A percentile compares a stretch with the other conserved stretches of the same genome.
Evolutionary conservation across 2,888 invertebrate species (phyloP).

Genomic region (Alloscopus bannaensis): DNA sequence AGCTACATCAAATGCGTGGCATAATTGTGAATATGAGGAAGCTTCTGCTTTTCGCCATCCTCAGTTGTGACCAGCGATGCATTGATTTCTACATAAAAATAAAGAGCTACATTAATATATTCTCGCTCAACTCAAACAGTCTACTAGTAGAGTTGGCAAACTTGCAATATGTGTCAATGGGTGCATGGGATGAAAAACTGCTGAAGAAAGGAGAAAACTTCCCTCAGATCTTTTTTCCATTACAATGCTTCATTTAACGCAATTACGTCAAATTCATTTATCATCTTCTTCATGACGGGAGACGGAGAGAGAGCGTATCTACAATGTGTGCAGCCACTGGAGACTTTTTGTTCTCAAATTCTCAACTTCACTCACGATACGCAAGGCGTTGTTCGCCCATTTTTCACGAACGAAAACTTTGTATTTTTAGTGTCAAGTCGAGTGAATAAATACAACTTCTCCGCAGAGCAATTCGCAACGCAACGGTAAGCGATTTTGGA

Average conservation of each 20-base stretch:
- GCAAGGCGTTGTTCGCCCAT: neutral
- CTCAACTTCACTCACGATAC: neutral
- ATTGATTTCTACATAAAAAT: neutral
- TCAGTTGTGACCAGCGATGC: neutral
- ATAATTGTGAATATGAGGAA: neutral
- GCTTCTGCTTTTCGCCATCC: neutral
- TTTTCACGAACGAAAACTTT: neutral
- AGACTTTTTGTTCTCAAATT: neutral
- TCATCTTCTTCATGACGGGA: constrained; percentile 15
- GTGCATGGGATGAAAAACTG: neutral
- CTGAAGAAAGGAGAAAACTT: neutral
- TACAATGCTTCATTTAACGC: constrained; percentile 38
- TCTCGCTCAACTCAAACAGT: too few relatives aligned
- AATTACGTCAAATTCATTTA: constrained; percentile 40
- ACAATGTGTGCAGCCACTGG: neutral
- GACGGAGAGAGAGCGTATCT: neutral
- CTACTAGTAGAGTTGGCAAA: neutral
- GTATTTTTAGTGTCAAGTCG: neutral
- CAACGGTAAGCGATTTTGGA: neutral
- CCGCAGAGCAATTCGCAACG: neutral
- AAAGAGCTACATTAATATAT: too few relatives aligned
- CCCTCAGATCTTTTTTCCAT: constrained; percentile 27
- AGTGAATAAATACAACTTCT: neutral
- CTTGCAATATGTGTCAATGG: neutral
- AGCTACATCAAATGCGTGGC: too few relatives aligned